A percentile compares a stretch with the other conserved stretches of the same genome.
phyloP scores from a whole-genome alignment of 1,140 invertebrate species.

The Eulimnadia texana region DNA sequence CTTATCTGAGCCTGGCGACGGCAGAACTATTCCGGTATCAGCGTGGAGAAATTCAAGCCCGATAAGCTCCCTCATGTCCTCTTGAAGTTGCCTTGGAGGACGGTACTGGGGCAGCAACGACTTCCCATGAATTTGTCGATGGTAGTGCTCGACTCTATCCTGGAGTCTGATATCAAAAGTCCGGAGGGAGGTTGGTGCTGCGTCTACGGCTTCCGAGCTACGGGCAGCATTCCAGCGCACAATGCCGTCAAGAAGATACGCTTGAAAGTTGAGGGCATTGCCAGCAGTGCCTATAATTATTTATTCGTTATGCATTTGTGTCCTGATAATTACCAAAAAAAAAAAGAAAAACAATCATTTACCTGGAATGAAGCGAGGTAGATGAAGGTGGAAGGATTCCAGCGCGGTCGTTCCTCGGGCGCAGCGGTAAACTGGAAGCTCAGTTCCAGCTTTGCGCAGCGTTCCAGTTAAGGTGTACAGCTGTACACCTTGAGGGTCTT shows the following conservation, averaged over 20 bases:
- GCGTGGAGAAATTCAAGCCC: too few relatives aligned
- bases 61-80: too few relatives aligned
- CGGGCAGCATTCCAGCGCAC: not conserved
- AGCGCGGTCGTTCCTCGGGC: not conserved
- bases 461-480: not conserved
- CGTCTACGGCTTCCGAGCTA: not conserved
- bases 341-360: not conserved
- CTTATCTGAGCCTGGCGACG: too few relatives aligned
- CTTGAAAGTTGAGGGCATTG: constrained; percentile 6
- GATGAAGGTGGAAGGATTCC: constrained; percentile 5
- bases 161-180: not conserved
- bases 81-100: not conserved
- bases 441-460: not conserved
- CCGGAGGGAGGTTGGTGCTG: not conserved
- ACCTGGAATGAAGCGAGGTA: constrained; percentile 8
- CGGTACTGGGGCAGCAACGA: not conserved
- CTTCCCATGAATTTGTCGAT: not conserved
- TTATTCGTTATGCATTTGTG: not conserved
- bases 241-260: constrained; percentile 3
- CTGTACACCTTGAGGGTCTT: not conserved
- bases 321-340: not conserved
- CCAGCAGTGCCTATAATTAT: not conserved
- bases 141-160: not conserved
- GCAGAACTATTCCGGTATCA: too few relatives aligned
- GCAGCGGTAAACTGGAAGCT: constrained; percentile 1